phyloP scores from a whole-genome alignment of 2,113 vertebrate species.

The Noctilio leporinus region DNA sequence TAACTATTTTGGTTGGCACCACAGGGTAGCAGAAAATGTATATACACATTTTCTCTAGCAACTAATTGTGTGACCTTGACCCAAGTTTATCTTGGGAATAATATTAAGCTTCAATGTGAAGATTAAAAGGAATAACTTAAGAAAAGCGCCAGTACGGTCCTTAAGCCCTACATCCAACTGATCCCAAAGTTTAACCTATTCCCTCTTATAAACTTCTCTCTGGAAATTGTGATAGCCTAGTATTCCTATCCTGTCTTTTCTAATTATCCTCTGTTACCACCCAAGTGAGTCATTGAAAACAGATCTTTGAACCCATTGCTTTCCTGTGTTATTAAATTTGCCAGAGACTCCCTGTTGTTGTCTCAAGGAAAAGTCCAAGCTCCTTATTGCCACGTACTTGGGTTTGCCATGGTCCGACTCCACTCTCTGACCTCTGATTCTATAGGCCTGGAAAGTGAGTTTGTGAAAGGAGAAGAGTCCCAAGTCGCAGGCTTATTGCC shows the following conservation, averaged over 20 bases:
- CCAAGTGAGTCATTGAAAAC: neutral
- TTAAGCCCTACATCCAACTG: neutral
- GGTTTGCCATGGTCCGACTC: neutral
- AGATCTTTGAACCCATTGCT: neutral
- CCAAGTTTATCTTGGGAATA: neutral
- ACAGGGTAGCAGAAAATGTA: neutral
- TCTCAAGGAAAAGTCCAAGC: neutral
- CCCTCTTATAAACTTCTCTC: neutral
- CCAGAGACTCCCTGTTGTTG: neutral
- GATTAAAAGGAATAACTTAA: neutral
- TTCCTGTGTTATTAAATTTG: neutral
- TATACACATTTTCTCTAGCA: neutral
- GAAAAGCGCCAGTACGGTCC: neutral
- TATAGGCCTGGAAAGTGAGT: neutral
- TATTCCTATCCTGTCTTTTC: neutral
- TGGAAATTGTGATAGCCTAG: neutral
- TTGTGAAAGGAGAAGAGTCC: neutral
- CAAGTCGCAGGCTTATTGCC: neutral
- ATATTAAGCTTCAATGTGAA: neutral
- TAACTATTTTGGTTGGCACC: neutral
- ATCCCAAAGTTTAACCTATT: neutral
- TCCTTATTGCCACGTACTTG: neutral
- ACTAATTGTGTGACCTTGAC: neutral
- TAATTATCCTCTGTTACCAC: neutral
- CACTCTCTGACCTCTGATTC: neutral